Evolutionary conservation across 2,888 invertebrate genomes (phyloP).

Genomic region (Spodoptera littoralis): DNA sequence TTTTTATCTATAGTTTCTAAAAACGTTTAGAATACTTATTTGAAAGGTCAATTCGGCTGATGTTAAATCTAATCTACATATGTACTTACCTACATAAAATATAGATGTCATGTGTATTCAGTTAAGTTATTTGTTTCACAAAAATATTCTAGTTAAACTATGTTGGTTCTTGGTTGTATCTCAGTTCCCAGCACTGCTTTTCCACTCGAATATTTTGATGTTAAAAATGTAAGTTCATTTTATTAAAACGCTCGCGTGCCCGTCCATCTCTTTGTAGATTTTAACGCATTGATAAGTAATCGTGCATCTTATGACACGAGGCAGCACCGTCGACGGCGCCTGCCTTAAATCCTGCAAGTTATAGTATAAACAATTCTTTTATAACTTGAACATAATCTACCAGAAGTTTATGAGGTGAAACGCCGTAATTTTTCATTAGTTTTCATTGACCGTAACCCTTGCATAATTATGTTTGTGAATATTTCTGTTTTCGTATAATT

Average conservation of each 20-base stretch:
- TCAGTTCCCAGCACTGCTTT: constrained; percentile 17
- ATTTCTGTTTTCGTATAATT: background rate
- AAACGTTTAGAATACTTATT: too few relatives aligned
- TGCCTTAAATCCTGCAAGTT: constrained; percentile 54
- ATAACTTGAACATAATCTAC: constrained; percentile 36
- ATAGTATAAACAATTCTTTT: constrained; percentile 48
- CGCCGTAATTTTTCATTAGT: constrained; percentile 18
- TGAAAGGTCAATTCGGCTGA: too few relatives aligned
- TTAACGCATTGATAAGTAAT: constrained; percentile 63
- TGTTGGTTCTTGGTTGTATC: background rate
- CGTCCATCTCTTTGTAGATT: constrained; percentile 62
- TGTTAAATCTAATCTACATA: too few relatives aligned
- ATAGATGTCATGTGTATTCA: too few relatives aligned
- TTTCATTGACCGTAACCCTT: constrained; percentile 4
- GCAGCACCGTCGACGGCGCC: constrained; percentile 62
- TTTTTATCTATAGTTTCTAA: too few relatives aligned
- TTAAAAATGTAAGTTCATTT: constrained; percentile 46
- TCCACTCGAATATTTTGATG: constrained; percentile 41
- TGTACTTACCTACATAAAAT: too few relatives aligned
- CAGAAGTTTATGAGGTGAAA: constrained; percentile 27
- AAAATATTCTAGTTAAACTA: too few relatives aligned
- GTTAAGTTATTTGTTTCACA: too few relatives aligned
- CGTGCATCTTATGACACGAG: constrained; percentile 66
- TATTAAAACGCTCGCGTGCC: constrained; percentile 54
- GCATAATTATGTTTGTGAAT: background rate